Base-by-base conservation (phyloP, 2,888 invertebrate genomes). In the Cephonodes hylas region DNA sequence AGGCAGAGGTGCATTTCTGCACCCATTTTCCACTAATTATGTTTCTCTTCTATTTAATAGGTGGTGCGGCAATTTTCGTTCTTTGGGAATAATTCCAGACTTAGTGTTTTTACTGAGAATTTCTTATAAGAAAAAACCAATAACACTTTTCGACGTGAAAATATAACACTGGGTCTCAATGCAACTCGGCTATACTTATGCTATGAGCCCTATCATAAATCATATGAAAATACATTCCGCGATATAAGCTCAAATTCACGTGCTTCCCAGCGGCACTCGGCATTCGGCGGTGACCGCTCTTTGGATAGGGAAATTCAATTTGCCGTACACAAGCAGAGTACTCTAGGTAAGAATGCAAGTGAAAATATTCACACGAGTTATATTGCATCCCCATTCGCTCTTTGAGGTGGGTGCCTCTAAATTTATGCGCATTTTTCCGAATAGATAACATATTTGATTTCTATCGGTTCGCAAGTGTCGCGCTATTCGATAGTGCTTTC, bases 221-320 rank as follows among this genome's bases (percentile, higher is more conserved):
- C 38, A n/a, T n/a, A 38, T n/a, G 3, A 38, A n/a, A n/a, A n/a
- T n/a, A 44, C 20, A 44, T 44, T 44, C 44, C 44, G 15, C 27
- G 7, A 27, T 27, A 48, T 7, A 53, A 53, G 18, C 13, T 46
- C 13, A 53, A 31, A 53, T 53, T 27, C 15, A 3, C 7, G 3
- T 8, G 27, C 27, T 45, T 13, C 15, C 27, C 18, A 18, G 65
- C 65, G 63, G 59, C 25, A 68, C 61, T 70, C 58, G 53, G 44
- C 64, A 59, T 62, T 61, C 62, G 44, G 27, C 67, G 68, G 66
- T 74, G 71, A 72, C 74, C 75, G 66, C 70, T 66, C 63, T 38
- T 65, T 59, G 63, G 62, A 66, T 42, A 57, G 57, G 57, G 63
- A 67, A 76, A 75, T 80, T 75, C 75, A 77, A 77, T 78, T 79